phyloP scores from a whole-genome alignment of 2,797 vertebrate species.

The Argyrosomus regius region DNA sequence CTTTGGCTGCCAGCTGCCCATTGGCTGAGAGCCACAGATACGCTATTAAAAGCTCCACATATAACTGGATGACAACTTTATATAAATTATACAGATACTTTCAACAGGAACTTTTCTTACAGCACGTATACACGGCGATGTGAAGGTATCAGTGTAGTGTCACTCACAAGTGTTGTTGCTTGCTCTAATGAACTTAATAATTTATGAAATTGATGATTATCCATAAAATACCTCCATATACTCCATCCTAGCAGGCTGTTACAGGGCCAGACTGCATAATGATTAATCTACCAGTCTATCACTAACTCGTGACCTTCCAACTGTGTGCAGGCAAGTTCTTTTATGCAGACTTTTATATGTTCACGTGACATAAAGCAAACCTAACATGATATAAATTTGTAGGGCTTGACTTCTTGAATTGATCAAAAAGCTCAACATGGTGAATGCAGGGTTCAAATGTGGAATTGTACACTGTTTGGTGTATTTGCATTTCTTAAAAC shows the following conservation, averaged over 20 bases:
- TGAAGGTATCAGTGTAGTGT: conserved; percentile 18
- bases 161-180: conserved; percentile 34
- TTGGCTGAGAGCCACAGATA: conserved; percentile 54
- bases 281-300: conserved; percentile 57
- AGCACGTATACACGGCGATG: neutral
- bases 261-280: conserved; percentile 27
- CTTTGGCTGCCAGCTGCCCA: conserved; percentile 54
- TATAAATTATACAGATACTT: neutral
- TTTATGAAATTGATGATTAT: conserved; percentile 53
- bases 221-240: conserved; percentile 58
- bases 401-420: neutral
- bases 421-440: neutral
- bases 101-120: neutral
- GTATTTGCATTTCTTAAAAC: neutral
- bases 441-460: neutral
- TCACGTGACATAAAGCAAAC: conserved; percentile 36
- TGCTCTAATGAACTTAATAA: conserved; percentile 51
- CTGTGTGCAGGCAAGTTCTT: conserved; percentile 15
- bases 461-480: neutral
- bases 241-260: conserved; percentile 35
- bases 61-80: conserved; percentile 1
- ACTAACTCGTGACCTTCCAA: conserved; percentile 56
- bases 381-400: conserved; percentile 10
- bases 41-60: conserved; percentile 26
- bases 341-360: conserved; percentile 32